phyloP scores from a whole-genome alignment of 2,797 vertebrate species.

The Clarias platycephalus region DNA sequence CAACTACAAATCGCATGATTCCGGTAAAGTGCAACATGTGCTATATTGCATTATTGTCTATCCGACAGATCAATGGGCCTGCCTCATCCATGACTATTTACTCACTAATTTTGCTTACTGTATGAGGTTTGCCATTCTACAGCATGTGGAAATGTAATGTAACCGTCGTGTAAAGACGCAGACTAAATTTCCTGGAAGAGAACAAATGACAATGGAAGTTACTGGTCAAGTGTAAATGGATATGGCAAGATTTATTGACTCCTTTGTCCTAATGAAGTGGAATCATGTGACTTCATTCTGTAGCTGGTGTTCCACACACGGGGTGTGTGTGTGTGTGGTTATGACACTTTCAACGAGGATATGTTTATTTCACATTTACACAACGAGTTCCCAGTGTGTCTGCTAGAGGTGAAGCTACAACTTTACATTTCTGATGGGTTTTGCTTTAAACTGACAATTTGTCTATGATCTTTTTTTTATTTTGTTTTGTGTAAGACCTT shows the following conservation, averaged over 20 bases:
- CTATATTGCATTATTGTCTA: background rate
- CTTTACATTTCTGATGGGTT: background rate
- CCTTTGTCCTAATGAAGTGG: background rate
- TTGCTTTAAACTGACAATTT: background rate
- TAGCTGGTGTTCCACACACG: too few species aligned
- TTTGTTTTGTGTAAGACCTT: too few species aligned
- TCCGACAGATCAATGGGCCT: background rate
- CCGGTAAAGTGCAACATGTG: background rate
- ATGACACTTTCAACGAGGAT: background rate
- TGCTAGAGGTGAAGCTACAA: background rate
- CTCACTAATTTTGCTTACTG: background rate
- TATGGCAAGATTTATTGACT: background rate
- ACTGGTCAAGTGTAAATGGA: background rate
- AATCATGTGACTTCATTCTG: background rate
- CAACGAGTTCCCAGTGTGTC: background rate
- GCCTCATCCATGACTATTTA: background rate
- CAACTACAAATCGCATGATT: background rate
- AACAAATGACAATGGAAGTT: background rate
- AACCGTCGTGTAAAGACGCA: background rate
- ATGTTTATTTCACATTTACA: background rate
- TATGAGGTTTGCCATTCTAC: background rate
- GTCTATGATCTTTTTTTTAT: too few species aligned
- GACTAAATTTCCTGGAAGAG: slow-evolving; percentile 1
- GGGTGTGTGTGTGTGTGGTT: background rate
- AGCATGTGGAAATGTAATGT: background rate